Percentiles rank a stretch among this genome's conserved stretches.
Evolutionary conservation across 1,140 invertebrate species (phyloP).

Genomic region (Epicauta chinensis): DNA sequence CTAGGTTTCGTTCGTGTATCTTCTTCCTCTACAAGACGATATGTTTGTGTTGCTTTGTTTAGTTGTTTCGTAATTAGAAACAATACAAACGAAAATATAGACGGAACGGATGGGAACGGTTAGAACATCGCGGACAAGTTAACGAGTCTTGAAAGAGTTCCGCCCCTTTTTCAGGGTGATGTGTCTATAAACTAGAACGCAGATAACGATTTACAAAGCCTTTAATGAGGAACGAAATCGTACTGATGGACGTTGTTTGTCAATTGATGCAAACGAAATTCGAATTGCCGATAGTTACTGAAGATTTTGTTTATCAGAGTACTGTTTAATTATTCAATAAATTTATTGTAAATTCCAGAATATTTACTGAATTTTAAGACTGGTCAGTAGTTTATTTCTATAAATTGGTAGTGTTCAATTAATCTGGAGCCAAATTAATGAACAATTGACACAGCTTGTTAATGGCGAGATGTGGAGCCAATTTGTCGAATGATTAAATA

Average conservation of each 20-base stretch:
- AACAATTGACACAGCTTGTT: too few relatives aligned
- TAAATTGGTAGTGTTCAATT: too few relatives aligned
- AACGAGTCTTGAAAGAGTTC: constrained; percentile 24
- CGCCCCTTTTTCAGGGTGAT: neutral
- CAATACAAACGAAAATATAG: constrained; percentile 8
- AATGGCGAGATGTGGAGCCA: too few relatives aligned
- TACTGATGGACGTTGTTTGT: constrained; percentile 29
- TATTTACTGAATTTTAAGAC: too few relatives aligned
- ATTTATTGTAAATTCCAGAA: too few relatives aligned
- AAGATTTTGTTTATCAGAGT: too few relatives aligned
- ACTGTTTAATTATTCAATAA: too few relatives aligned
- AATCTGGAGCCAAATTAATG: too few relatives aligned
- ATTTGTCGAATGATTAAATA: too few relatives aligned
- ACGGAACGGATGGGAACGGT: constrained; percentile 20
- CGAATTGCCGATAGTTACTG: constrained; percentile 28
- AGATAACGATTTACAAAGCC: constrained; percentile 27
- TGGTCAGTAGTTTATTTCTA: too few relatives aligned
- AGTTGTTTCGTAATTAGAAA: neutral
- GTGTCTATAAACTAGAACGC: neutral
- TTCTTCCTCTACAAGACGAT: constrained; percentile 5
- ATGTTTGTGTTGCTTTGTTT: constrained; percentile 13
- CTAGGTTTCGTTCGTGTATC: constrained; percentile 19
- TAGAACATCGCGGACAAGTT: constrained; percentile 26
- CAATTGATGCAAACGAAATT: constrained; percentile 16
- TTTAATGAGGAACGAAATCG: constrained; percentile 37